Base-by-base conservation (phyloP, 2,888 invertebrate genomes). In the Heliconius cydno region DNA sequence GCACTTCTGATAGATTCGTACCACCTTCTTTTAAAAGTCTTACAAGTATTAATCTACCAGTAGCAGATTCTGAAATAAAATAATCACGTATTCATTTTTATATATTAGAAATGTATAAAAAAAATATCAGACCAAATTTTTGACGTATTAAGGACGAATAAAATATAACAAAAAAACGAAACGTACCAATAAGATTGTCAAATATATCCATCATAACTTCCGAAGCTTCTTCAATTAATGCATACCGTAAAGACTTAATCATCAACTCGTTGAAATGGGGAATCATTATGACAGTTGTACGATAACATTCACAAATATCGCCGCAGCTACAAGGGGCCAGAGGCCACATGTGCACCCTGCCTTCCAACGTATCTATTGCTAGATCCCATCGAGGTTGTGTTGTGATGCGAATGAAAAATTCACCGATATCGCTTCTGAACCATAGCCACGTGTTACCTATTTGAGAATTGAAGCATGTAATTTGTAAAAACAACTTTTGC, bases 211-310 rank as follows among this genome's bases (percentile, higher is more conserved):
- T 87, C 94, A 94, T 94, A n/a, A 82, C 83, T 72, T 88, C 87
- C 19, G 94, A 93, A 0, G 92, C 91, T 82, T 92, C 85, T 84
- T 94, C 93, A n/a, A 88, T 81, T 79, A 95, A 85, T 25, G 94
- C 91, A 73, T 87, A 87, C n/a, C 94, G 89, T 76, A 95, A 83
- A 30, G 93, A 88, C 85, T 90, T 93, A 2, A 93, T 73, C 92
- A 93, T 93, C 22, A 92, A 85, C 2, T 94, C 93, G 81, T 94
- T 94, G n/a, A 89, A 88, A 85, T 94, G 92, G 6, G 94, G 94
- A 81, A 95, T 88, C 85, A 86, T 87, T 9, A 95, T 81, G 19
- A 90, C 85, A 19, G 91, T 89, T 12, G 92, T 92, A 81, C 93
- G 88, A 81, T 92, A 93, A 84, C 94, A 95, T 83, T 93, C 93